Evolutionary conservation across 2,113 vertebrate genomes (phyloP), one percentile per base, ranked within the genome.

Genomic region (Bos javanicus): DNA sequence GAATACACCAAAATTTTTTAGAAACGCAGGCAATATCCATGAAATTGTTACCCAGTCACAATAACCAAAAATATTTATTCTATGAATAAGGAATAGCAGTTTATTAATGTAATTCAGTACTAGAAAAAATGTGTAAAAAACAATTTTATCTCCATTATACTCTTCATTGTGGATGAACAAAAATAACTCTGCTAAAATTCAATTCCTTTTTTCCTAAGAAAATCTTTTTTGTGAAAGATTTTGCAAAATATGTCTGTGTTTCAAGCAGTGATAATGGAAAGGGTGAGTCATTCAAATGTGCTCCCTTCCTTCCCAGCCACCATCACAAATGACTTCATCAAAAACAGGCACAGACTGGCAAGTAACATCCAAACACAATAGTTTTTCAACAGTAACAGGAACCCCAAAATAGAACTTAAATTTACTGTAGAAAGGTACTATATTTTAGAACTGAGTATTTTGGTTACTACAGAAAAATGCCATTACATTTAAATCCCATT

Each of bases 151-250:
- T 94, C 21, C 57, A 92, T 67, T 87, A 86, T 74, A 94, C 1
- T 67, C 64, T 87, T 97, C 36, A 89, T 36, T 82, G 54, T 87
- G 56, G 14, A 43, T 60, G 67, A 95, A 39, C 71, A 90, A 94
- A 98, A 91, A 83, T 52, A 57, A 67, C 13, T 39, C 36, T 74
- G 21, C 21, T 80, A 87, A 93, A 97, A 95, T 15, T 67, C 82
- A 97, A 80, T 62, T 91, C 30, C 28, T 71, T 96, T 95, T 81
- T 74, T 94, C 85, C 71, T 92, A 87, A 96, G 62, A 87, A 92
- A 96, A 91, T 85, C 15, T 60, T 67, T 60, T 97, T 28, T 33
- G 33, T 93, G 64, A 87, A 86, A 62, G 19, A 57, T 82, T 89
- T 88, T 92, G n/a, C 33, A 95, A 89, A 90, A 43, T 74, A 95